Percentiles rank a stretch among this genome's conserved stretches.
Conservation (phyloP, 2,888 invertebrate species). For the Chrysolina haemoptera region DNA sequence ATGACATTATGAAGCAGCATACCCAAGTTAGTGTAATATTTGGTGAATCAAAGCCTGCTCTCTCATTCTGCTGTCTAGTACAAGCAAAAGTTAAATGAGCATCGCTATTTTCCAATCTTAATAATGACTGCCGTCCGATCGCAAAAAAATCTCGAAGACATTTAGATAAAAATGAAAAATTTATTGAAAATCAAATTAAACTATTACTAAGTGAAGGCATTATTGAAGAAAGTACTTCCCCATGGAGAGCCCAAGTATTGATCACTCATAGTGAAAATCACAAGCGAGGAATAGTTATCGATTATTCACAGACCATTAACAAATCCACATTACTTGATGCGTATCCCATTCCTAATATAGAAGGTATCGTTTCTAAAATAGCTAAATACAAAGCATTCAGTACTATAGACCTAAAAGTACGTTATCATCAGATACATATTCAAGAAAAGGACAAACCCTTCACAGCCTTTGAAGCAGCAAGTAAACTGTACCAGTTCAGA, state of each 20-base stretch:
- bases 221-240: conserved; percentile 25
- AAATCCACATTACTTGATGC: conserved; percentile 50
- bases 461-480: too few relatives aligned
- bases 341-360: conserved; percentile 47
- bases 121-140: conserved; percentile 26
- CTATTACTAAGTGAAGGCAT: conserved; percentile 12
- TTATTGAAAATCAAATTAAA: conserved; percentile 24
- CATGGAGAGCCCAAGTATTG: conserved; percentile 47
- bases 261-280: conserved; percentile 45
- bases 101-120: conserved; percentile 17
- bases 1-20: neutral
- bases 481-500: too few relatives aligned
- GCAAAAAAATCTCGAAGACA: conserved; percentile 26
- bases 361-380: conserved; percentile 22
- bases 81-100: neutral
- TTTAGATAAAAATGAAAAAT: conserved; percentile 15
- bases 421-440: too few relatives aligned
- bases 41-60: neutral
- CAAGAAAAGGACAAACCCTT: too few relatives aligned
- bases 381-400: too few relatives aligned
- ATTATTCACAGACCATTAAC: conserved; percentile 55
- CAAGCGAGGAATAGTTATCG: conserved; percentile 50
- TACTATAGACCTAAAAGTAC: too few relatives aligned
- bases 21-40: neutral
- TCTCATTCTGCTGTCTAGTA: neutral